phyloP scores from a whole-genome alignment of 2,888 invertebrate genomes.

The Drosophila putrida region DNA sequence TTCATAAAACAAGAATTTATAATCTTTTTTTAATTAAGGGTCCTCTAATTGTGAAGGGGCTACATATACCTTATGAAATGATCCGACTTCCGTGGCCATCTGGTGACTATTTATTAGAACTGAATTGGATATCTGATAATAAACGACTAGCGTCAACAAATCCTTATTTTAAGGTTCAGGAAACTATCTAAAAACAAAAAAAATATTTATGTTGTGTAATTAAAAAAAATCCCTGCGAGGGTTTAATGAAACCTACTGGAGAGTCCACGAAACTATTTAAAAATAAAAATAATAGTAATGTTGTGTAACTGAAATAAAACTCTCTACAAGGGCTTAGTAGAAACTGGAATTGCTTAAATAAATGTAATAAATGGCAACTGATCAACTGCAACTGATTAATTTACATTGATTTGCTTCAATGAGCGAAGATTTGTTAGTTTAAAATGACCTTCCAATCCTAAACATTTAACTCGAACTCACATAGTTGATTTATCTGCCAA shows the following conservation, averaged over 20 bases:
- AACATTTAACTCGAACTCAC: background rate
- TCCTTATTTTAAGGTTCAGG: background rate
- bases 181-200: background rate
- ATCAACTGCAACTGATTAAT: background rate
- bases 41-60: constrained; percentile 2
- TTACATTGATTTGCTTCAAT: constrained; percentile 26
- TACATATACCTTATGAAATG: constrained; percentile 11
- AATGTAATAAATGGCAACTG: too few species aligned
- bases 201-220: too few species aligned
- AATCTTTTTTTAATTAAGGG: constrained; percentile 11
- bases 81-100: constrained; percentile 31
- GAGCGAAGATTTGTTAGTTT: constrained; percentile 8
- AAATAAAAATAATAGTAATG: too few species aligned
- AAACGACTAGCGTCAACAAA: constrained; percentile 13
- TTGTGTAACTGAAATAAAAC: too few species aligned
- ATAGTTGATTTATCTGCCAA: background rate
- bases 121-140: background rate
- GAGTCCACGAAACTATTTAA: too few species aligned
- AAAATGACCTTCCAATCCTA: background rate
- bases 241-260: too few species aligned
- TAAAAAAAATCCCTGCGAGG: too few species aligned
- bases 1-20: too few species aligned
- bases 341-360: too few species aligned
- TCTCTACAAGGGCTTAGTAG: too few species aligned
- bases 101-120: constrained; percentile 26